Percentiles rank a stretch among this genome's conserved stretches.
Evolutionary conservation across 2,888 invertebrate species (phyloP).

Genomic region (Megalurothrips usitatus): DNA sequence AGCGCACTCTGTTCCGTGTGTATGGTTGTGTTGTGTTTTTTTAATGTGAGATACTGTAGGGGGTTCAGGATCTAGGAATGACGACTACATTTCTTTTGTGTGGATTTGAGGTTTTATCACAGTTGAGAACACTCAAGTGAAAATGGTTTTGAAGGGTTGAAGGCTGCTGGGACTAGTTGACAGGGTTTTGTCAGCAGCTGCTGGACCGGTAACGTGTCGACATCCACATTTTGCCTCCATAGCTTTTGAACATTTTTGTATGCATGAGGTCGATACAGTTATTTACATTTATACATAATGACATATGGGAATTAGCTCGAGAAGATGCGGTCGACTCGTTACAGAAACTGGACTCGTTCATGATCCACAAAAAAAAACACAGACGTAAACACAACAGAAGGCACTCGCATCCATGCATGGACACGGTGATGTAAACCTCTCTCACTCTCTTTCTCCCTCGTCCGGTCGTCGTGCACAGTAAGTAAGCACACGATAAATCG

Average conservation of each 20-base stretch:
- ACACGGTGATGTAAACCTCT: no score
- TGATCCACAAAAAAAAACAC: neutral
- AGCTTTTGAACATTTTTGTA: no score
- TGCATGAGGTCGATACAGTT: neutral
- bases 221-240: no score
- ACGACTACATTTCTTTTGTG: neutral
- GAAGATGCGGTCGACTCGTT: neutral
- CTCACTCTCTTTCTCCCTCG: no score
- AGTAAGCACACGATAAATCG: no score
- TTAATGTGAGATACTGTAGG: neutral
- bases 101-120: neutral
- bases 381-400: no score
- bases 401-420: no score
- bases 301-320: neutral
- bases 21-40: neutral
- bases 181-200: neutral
- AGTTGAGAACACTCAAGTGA: slow-evolving; percentile 26
- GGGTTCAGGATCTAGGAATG: no score
- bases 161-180: slow-evolving; percentile 21
- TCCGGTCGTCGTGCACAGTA: no score
- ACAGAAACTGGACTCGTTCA: neutral
- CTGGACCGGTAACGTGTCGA: neutral
- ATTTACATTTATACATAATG: neutral
- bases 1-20: no score
- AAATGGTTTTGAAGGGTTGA: neutral